Evolutionary conservation across 2,888 invertebrate species (phyloP), one percentile per base, ranked within the genome.

Genomic region (Icerya purchasi): DNA sequence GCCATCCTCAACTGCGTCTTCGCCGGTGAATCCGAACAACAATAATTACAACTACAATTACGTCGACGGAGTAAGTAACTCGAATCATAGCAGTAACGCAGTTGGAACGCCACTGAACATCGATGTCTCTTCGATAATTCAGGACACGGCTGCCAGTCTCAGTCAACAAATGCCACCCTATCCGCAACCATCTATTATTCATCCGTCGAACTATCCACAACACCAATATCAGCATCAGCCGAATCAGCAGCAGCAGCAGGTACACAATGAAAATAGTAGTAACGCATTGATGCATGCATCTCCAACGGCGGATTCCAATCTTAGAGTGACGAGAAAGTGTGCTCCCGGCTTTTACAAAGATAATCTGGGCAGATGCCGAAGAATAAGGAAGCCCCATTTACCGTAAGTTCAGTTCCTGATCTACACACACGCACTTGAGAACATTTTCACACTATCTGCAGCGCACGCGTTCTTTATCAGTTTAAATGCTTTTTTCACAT

Each of bases 301-400:
- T 36, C 14, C 36, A 36, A 36, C 36, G 14, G 56, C 53, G 23
- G 60, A 59, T 18, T 25, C 56, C 36, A 53, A 24, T 36, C 53
- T 60, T 25, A 60, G 56, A 50, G 21, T 56, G 53, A 56, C 50
- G 49, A 55, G 65, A 53, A 63, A 66, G 22, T 68, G 68, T 59
- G 67, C 65, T 25, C 64, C 66, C 1, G 72, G 71, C 52, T 70
- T 70, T 57, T 65, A 66, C 20, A 63, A 68, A 19, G 69, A 70
- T 61, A 68, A 68, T 1, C 67, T 67, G 53, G 71, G 72, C 19
- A 68, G 70, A 59, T 73, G 73, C 61, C 68, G 70, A 51, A 65
- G 68, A n/a, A 62, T 65, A 50, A 64, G 67, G 55, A 63, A 64
- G 55, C 67, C 67, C 20, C 66, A 66, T 57, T 56, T 66, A 51